These are phyloP conservation scores for Halcyon chelicuti DNA, from an alignment of 2,797 vertebrate genomes.

Conservation along the genomic window DNA sequence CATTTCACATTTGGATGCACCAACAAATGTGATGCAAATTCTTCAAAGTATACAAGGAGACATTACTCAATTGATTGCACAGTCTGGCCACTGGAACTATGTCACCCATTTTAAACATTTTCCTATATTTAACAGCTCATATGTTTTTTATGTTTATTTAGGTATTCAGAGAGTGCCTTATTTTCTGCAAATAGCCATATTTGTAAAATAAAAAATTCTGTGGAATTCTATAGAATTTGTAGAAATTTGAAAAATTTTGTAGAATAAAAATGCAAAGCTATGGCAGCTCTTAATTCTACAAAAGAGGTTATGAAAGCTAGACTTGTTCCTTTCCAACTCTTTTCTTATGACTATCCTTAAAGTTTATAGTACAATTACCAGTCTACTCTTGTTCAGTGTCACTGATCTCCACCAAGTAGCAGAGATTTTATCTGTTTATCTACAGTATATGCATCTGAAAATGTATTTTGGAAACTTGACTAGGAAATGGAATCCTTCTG, in stretches of 20 bases:
- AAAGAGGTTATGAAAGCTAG: not conserved
- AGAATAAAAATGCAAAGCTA: not conserved
- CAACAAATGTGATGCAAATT: not conserved
- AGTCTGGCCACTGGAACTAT: not conserved
- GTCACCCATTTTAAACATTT: not conserved
- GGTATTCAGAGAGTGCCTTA: accelerated
- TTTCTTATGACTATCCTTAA: not conserved
- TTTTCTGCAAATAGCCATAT: not conserved
- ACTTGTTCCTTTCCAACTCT: not conserved
- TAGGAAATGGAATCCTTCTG: not conserved
- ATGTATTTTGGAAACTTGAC: not conserved
- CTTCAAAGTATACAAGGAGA: not conserved
- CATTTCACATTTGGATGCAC: not conserved
- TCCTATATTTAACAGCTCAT: not conserved
- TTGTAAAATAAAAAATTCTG: not conserved
- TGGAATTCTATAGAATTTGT: too few relatives aligned
- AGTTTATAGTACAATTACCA: not conserved
- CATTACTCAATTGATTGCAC: not conserved
- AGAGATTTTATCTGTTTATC: not conserved
- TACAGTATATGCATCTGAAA: not conserved
- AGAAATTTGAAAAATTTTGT: too few relatives aligned
- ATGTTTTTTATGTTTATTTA: not conserved
- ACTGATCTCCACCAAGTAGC: not conserved
- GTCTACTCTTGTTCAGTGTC: accelerated
- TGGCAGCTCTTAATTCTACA: not conserved